Evolutionary conservation across 2,797 vertebrate genomes (phyloP), one percentile per base, ranked within the genome.

Genomic region (Etheostoma nigrum): DNA sequence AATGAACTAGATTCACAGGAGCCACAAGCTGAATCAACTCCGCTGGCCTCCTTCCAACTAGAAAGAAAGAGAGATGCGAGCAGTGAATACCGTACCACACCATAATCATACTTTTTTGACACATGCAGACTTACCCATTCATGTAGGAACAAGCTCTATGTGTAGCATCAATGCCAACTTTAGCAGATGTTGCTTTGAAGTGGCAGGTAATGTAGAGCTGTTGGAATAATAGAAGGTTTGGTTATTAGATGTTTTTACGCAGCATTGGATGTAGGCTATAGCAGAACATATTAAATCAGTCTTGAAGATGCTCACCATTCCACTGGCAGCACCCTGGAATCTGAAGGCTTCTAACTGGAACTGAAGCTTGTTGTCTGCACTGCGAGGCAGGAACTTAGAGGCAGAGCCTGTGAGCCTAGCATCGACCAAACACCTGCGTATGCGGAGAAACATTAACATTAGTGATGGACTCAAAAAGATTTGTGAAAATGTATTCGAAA

Each of bases 191-290:
- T 73, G 92, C 95, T 78, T 61, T 90, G 83, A 96, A 58, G n/a
- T 88, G 21, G 62, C 95, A 96, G 52, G 94, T 90, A 52, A 95
- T 86, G 75, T 93, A 95, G 55, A 95, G 25, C 95, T 95, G 62
- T 74, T 57, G 25, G 69, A 75, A 69, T 6, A 33, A 19, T 9
- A 15, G 1, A 73, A 19, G 19, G n/a, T 54, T 42, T 49, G 8
- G 8, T 48, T 27, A 36, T 27, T 25, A 30, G 1, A n/a, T 47
- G 15, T 45, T 1, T 67, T 45, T 33, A 30, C 19, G 3, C 2
- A 68, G 47, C 4, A 36, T 47, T 74, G 25, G 14, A 47, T 53
- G 10, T 19, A 40, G 36, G 3, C 10, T 40, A 6, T 4, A 19
- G n/a, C 4, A 44, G 5, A 61, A 65, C 61, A 23, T 2, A 13